phyloP scores from a whole-genome alignment of 2,888 invertebrate species.

The Metacarcinus magister region DNA sequence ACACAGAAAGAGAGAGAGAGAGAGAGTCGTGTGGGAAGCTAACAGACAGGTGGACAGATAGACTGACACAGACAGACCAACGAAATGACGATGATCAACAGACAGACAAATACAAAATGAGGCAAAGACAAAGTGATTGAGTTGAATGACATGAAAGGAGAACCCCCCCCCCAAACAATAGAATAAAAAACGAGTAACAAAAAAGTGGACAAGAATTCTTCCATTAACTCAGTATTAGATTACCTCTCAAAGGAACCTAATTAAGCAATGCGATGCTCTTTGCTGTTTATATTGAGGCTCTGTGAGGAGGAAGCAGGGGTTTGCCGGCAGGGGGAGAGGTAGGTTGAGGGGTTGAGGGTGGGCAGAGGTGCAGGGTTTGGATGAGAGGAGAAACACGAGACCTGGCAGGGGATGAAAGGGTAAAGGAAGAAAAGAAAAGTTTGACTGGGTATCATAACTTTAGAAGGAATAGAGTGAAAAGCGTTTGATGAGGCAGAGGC shows the following conservation, averaged over 20 bases:
- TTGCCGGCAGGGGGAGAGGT: background rate
- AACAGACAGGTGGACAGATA: background rate
- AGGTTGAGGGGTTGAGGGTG: background rate
- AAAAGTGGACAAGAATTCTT: background rate
- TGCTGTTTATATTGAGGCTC: background rate
- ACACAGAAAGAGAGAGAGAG: conserved; percentile 7
- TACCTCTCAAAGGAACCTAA: background rate
- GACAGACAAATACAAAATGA: background rate
- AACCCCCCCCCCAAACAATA: too few relatives aligned
- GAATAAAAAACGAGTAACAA: background rate
- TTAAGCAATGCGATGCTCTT: conserved; percentile 14
- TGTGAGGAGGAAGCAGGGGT: background rate
- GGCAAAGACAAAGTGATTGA: background rate
- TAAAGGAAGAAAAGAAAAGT: too few relatives aligned
- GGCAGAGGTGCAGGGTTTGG: background rate
- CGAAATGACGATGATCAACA: background rate
- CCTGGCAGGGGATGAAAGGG: too few relatives aligned
- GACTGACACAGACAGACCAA: background rate
- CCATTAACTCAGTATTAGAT: conserved; percentile 15
- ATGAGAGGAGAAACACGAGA: background rate
- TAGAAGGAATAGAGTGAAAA: background rate
- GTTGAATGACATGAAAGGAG: background rate
- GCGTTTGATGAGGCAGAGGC: background rate
- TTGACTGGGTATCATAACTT: background rate
- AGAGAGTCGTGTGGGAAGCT: background rate